phyloP scores from a whole-genome alignment of 2,888 invertebrate genomes.

The Geophilus truncorum region DNA sequence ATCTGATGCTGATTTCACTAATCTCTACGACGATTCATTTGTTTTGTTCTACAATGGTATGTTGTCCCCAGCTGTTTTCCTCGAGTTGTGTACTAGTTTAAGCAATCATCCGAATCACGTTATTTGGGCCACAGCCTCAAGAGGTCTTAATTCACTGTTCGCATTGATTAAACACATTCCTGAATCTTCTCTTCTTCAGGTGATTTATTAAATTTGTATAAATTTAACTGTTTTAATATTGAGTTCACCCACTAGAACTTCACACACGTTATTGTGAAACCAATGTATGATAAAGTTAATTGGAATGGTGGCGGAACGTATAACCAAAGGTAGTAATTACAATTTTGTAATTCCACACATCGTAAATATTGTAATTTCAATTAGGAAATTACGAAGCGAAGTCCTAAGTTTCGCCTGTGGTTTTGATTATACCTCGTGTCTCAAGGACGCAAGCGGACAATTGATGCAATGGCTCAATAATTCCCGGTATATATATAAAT shows the following conservation, averaged over 20 bases:
- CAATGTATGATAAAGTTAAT: background rate
- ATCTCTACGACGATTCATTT: conserved; percentile 76
- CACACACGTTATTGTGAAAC: background rate
- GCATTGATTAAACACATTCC: conserved; percentile 38
- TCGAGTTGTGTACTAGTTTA: conserved; percentile 67
- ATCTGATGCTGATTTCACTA: conserved; percentile 63
- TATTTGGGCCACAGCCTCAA: conserved; percentile 68
- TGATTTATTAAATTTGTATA: background rate
- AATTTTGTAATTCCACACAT: background rate
- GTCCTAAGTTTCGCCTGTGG: conserved; percentile 62
- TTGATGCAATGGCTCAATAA: conserved; percentile 60
- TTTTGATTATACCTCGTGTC: conserved; percentile 59
- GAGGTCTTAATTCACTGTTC: conserved; percentile 46
- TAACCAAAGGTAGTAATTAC: background rate
- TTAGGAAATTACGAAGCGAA: conserved; percentile 54
- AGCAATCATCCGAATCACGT: conserved; percentile 60
- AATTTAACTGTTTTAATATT: background rate
- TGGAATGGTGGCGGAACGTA: background rate
- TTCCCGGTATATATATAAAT: background rate
- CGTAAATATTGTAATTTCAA: background rate
- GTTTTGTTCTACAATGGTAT: conserved; percentile 67
- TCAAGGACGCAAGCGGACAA: conserved; percentile 57
- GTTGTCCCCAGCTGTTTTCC: conserved; percentile 61
- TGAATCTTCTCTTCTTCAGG: conserved; percentile 40
- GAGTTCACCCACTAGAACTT: background rate